Percentiles rank a stretch among this genome's conserved stretches.
Conservation (phyloP, 2,888 invertebrate species). For the Stegophylla sp. region DNA sequence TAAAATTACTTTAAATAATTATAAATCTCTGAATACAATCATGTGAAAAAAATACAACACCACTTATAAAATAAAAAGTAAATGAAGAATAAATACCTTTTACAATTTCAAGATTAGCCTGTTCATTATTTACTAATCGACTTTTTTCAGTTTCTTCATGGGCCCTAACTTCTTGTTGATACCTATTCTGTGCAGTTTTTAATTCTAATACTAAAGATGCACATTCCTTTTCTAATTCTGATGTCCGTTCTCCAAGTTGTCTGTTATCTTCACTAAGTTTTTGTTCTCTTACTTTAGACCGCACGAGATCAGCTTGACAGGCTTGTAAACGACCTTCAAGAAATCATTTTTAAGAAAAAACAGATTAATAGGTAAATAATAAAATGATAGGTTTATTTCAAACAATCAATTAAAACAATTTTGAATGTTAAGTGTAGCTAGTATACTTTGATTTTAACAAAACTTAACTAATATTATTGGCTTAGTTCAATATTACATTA, state of each 20-base stretch:
- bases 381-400: no score
- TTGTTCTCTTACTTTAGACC: conserved; percentile 72
- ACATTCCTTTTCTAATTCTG: conserved; percentile 85
- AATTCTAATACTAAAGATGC: conserved; percentile 84
- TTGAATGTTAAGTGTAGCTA: neutral
- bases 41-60: neutral
- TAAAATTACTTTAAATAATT: no score
- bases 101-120: conserved; percentile 89
- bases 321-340: conserved; percentile 68
- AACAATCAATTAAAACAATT: no score
- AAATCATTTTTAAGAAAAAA: neutral
- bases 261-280: conserved; percentile 78
- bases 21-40: no score
- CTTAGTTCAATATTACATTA: no score
- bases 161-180: conserved; percentile 85
- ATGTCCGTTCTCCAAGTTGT: conserved; percentile 80
- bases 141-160: conserved; percentile 88
- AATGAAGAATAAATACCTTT: conserved; percentile 73
- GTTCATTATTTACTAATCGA: conserved; percentile 84
- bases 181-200: conserved; percentile 81
- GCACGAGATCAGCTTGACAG: conserved; percentile 72
- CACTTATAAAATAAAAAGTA: neutral
- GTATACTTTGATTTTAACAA: no score
- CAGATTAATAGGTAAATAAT: no score
- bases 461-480: no score